Evolutionary conservation across 2,888 invertebrate species (phyloP).

Genomic region (Helleia helle): DNA sequence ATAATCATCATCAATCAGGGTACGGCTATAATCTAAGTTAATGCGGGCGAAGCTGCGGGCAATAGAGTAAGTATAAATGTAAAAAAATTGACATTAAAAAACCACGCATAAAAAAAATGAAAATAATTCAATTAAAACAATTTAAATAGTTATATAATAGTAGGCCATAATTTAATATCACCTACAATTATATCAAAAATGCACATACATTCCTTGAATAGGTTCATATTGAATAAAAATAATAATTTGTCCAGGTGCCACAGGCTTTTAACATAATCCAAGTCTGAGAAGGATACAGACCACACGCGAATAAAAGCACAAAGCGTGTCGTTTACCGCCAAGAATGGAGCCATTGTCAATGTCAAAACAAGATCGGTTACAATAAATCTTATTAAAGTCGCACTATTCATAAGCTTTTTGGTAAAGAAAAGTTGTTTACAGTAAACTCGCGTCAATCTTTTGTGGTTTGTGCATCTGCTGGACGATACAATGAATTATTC

Average conservation of each 20-base stretch:
- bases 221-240: no score
- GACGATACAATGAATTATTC: constrained; percentile 11
- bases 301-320: constrained; percentile 69
- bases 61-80: no score
- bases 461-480: constrained; percentile 55
- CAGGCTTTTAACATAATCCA: constrained; percentile 5
- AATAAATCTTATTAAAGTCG: constrained; percentile 72
- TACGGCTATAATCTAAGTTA: no score
- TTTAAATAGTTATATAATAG: no score
- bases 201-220: no score
- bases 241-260: constrained; percentile 4
- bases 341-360: constrained; percentile 55
- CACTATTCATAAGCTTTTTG: constrained; percentile 51
- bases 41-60: no score
- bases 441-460: constrained; percentile 37
- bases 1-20: no score
- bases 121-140: no score
- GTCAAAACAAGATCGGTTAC: constrained; percentile 74
- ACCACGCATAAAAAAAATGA: no score
- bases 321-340: constrained; percentile 53
- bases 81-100: no score
- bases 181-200: no score
- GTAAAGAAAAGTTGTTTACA: constrained; percentile 59
- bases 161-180: no score
- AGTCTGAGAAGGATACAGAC: constrained; percentile 28